A percentile compares a stretch with the other conserved stretches of the same genome.
Conservation (phyloP, 1,140 invertebrate genomes). For the Pseudachorutes palmiensis region DNA sequence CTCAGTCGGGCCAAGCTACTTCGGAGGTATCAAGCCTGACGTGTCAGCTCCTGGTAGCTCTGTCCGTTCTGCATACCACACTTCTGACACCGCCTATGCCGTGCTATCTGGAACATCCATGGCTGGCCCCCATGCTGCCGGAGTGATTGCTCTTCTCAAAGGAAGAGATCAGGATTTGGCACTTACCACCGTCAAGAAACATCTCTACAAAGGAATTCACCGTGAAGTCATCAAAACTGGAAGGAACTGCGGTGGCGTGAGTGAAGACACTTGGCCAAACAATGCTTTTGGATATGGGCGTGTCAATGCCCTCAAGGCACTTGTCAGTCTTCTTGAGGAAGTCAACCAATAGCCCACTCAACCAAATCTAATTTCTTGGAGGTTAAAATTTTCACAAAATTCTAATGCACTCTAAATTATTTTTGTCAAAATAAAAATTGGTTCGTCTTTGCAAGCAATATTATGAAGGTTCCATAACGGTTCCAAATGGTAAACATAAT, state of each 20-base stretch:
- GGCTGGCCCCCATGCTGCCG: not conserved
- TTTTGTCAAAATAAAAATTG: too few relatives aligned
- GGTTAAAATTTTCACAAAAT: too few relatives aligned
- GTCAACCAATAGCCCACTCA: too few relatives aligned
- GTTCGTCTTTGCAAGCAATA: too few relatives aligned
- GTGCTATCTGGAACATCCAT: not conserved
- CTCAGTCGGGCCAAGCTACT: not conserved
- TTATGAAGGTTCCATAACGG: too few relatives aligned
- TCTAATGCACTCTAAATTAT: too few relatives aligned
- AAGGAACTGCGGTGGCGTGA: not conserved
- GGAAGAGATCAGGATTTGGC: not conserved
- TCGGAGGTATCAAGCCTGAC: not conserved
- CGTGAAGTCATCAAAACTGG: not conserved
- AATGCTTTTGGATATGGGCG: not conserved
- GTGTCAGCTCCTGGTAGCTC: not conserved
- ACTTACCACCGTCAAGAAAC: not conserved
- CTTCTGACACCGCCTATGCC: not conserved
- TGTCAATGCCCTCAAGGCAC: not conserved
- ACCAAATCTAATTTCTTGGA: too few relatives aligned
- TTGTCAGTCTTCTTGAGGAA: not conserved
- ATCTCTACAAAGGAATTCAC: not conserved
- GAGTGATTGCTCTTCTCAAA: not conserved
- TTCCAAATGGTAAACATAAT: too few relatives aligned
- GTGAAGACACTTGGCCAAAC: constrained; percentile 3
- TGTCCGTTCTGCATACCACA: not conserved